These are phyloP conservation scores for Holothuria leucospilota DNA, from an alignment of 53 echinoderm and acorn worm genomes.

Conservation along the genomic window DNA sequence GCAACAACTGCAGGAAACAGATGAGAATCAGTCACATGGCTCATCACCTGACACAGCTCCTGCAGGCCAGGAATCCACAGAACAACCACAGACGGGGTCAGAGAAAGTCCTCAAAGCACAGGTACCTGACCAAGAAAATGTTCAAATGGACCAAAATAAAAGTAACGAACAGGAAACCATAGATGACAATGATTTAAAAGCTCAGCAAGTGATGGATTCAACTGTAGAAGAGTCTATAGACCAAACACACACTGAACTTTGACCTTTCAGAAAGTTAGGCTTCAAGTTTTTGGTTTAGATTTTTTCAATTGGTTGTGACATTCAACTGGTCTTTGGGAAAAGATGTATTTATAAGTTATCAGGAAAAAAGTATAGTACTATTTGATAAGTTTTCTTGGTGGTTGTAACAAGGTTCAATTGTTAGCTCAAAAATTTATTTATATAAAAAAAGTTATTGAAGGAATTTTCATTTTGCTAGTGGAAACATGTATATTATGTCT, in stretches of 20 bases:
- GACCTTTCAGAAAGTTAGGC: not conserved
- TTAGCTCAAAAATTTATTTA: too few species aligned
- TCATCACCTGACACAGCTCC: slow-evolving; percentile 7
- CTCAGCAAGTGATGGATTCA: not conserved
- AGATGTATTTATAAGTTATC: too few species aligned
- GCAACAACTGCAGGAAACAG: not conserved
- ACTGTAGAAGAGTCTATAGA: not conserved
- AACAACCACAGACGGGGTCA: not conserved
- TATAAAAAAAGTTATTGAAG: too few species aligned
- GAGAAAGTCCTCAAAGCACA: not conserved
- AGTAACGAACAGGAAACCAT: not conserved
- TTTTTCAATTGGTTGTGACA: not conserved
- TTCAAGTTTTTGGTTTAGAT: not conserved
- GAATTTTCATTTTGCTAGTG: too few species aligned
- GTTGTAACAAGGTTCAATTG: too few species aligned
- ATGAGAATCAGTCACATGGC: not conserved
- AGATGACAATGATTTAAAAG: slow-evolving; percentile 15
- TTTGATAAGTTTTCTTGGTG: too few species aligned
- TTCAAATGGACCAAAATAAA: not conserved
- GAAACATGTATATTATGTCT: too few species aligned
- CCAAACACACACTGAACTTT: slow-evolving; percentile 14
- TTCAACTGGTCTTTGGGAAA: too few species aligned
- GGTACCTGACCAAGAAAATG: not conserved
- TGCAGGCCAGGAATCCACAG: slow-evolving; percentile 1
- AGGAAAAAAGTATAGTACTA: too few species aligned